These are phyloP conservation scores for Plecotus auritus DNA, from an alignment of 2,113 vertebrate genomes.

Conservation along the genomic window DNA sequence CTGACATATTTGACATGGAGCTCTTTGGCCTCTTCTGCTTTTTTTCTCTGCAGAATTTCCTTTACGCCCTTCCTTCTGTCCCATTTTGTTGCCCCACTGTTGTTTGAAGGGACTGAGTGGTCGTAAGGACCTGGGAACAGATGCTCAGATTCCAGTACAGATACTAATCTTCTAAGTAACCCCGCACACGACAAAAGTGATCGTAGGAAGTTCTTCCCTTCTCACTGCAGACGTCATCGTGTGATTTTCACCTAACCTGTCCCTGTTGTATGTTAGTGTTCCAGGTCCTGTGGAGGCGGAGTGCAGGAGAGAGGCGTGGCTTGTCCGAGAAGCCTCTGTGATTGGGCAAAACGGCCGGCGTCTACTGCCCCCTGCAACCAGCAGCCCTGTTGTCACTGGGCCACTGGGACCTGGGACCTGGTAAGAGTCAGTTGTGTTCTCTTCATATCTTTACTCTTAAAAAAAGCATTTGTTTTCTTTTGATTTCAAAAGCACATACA, in stretches of 20 bases:
- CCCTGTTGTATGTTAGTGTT: constrained; percentile 70
- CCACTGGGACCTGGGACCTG: constrained; percentile 69
- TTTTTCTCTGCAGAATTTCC: neutral
- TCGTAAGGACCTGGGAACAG: neutral
- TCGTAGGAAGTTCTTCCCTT: neutral
- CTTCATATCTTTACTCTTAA: neutral
- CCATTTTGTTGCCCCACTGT: neutral
- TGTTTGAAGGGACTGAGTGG: neutral
- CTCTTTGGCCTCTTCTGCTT: neutral
- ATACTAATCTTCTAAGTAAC: neutral
- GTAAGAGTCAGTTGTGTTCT: constrained; percentile 54
- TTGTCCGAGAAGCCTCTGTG: constrained; percentile 75
- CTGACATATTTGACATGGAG: neutral
- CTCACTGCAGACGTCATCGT: neutral
- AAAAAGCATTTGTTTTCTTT: neutral
- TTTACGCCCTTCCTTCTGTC: neutral
- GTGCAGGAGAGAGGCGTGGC: constrained; percentile 49
- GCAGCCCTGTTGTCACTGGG: constrained; percentile 76
- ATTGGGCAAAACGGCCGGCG: constrained; percentile 67
- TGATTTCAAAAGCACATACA: neutral
- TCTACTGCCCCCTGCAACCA: constrained; percentile 48
- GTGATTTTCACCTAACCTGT: neutral
- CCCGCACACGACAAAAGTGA: neutral
- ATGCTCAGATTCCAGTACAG: neutral
- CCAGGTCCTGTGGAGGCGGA: constrained; percentile 75